Evolutionary conservation across 2,888 invertebrate species (phyloP).

Genomic region (Tiliacea aurago): DNA sequence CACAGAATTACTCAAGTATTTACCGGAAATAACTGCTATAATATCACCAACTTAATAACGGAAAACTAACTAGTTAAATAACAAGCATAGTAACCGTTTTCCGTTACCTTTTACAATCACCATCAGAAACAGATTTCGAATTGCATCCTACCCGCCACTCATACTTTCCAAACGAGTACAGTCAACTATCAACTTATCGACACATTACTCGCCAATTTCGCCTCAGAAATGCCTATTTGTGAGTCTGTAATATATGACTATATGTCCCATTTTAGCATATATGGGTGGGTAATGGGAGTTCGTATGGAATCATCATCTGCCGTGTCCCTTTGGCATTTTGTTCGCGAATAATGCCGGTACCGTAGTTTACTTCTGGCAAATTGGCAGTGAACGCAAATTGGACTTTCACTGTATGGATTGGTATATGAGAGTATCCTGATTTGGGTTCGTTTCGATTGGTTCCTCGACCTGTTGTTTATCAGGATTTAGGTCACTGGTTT

Average conservation of each 20-base stretch:
- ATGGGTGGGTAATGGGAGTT: constrained; percentile 64
- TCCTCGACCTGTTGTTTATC: background rate
- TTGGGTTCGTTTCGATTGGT: constrained; percentile 11
- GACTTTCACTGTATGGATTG: constrained; percentile 71
- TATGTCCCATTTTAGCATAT: constrained; percentile 67
- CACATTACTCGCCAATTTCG: constrained; percentile 49
- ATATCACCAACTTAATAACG: constrained; percentile 6
- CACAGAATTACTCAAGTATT: background rate
- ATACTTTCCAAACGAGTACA: constrained; percentile 51
- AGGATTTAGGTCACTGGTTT: constrained; percentile 14
- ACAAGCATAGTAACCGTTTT: constrained; percentile 20
- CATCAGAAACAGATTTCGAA: constrained; percentile 36
- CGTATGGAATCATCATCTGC: constrained; percentile 70
- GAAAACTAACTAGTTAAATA: constrained; percentile 31
- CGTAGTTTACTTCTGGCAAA: constrained; percentile 69
- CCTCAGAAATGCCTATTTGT: constrained; percentile 49
- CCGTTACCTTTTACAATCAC: constrained; percentile 40
- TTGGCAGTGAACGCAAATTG: constrained; percentile 69
- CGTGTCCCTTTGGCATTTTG: constrained; percentile 70
- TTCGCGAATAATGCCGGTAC: constrained; percentile 55
- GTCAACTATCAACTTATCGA: constrained; percentile 51
- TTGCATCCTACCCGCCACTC: constrained; percentile 33
- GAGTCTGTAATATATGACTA: constrained; percentile 52
- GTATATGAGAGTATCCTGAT: constrained; percentile 22
- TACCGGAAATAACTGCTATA: constrained; percentile 11